phyloP scores from a whole-genome alignment of 1,140 invertebrate genomes.

The Philopotamus ludificatus region DNA sequence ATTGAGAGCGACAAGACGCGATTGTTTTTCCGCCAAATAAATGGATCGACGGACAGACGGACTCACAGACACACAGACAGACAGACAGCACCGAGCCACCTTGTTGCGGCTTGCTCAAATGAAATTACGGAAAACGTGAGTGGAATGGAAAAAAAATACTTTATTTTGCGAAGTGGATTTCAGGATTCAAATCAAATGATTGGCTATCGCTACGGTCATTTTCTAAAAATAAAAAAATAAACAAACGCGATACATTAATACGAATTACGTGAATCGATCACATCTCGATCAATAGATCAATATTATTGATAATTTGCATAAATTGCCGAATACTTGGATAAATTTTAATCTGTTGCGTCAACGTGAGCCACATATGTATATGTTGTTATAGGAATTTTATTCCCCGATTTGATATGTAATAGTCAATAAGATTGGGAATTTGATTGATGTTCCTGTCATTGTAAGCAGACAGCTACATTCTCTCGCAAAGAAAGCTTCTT shows the following conservation, averaged over 20 bases:
- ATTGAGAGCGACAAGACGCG: too few species aligned
- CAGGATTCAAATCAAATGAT: background rate
- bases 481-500: background rate
- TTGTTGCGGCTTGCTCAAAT: background rate
- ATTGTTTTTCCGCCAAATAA: too few species aligned
- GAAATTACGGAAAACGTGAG: background rate
- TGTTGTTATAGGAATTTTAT: too few species aligned
- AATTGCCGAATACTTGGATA: background rate
- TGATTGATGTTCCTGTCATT: background rate
- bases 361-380: too few species aligned
- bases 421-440: background rate
- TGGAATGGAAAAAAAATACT: background rate
- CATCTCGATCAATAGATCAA: background rate
- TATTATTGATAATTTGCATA: background rate
- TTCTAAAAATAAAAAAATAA: background rate
- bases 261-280: background rate
- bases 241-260: background rate
- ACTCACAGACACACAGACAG: background rate
- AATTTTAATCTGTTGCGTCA: background rate
- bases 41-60: background rate
- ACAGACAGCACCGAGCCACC: background rate
- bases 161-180: background rate
- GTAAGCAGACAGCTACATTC: background rate
- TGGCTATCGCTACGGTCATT: background rate
- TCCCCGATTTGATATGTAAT: background rate